Evolutionary conservation across 1,140 invertebrate genomes (phyloP), one percentile per base, ranked within the genome.

Genomic region (Eumaeus atala): DNA sequence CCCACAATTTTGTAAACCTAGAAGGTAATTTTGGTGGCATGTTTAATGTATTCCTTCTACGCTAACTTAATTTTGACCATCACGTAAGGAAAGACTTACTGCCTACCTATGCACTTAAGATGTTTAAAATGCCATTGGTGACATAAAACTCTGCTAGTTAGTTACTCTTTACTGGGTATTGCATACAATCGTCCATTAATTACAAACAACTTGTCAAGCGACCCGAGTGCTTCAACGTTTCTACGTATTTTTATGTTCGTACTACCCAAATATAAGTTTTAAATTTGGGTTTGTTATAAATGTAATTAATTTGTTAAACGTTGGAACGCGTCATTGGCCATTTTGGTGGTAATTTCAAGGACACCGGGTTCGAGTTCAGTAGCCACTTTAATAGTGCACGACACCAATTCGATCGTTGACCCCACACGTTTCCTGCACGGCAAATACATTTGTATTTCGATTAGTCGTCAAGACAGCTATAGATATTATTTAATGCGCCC

Each of bases 351-450:
- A 59, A 61, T 70, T 75, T 78, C 83, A 86, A 86, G 80, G 83
- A 82, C 83, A 66, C 59, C 78, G 65, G 58, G 74, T 66, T 63
- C 64, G 70, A 65, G 76, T 85, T 86, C 76, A 74, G 83, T 78
- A 79, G 74, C 74, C 77, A 77, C 73, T 73, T 77, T 68, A 67
- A 70, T 79, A 66, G 83, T 83, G 79, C 83, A 82, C 65, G 81
- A 83, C 81, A 86, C 74, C 74, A 84, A 76, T 79, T 74, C 66
- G 83, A 72, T 54, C 81, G 62, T 83, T 84, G 81, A 86, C 83
- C 81, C 76, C 71, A 59, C 64, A 62, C 67, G 64, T 69, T 86
- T 84, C 78, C 80, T 84, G 78, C 69, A 74, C 66, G 68, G 61
- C 58, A 65, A 78, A 72, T 70, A 70, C 69, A 73, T 77, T 56